Percentiles rank a stretch among this genome's conserved stretches.
These are phyloP conservation scores for Alectoris magna DNA, from an alignment of 2,797 vertebrate species.

Conservation along the genomic window DNA sequence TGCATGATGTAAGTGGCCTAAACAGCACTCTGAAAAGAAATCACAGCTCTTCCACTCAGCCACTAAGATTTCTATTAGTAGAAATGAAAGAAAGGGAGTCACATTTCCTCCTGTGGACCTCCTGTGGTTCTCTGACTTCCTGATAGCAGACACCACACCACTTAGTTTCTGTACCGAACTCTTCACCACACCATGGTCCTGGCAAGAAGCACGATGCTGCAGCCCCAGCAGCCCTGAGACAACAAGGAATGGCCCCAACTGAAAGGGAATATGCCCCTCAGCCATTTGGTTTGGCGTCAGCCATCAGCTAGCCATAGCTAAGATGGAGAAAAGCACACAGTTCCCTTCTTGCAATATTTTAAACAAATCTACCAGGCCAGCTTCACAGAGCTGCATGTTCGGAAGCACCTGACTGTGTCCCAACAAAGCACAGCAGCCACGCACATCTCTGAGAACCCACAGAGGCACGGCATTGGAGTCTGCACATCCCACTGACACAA, in stretches of 20 bases:
- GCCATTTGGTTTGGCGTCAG: neutral
- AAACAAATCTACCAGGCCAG: neutral
- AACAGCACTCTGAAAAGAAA: constrained; percentile 22
- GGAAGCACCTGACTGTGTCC: neutral
- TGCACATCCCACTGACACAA: neutral
- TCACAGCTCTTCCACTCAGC: neutral
- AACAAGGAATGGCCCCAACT: neutral
- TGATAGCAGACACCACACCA: neutral
- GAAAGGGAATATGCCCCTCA: neutral
- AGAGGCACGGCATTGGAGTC: fast-evolving
- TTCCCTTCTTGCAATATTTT: neutral
- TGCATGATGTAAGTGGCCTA: neutral
- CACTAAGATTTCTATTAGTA: neutral
- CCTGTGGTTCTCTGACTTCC: neutral
- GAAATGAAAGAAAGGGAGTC: fast-evolving
- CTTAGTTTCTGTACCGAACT: neutral
- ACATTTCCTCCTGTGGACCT: neutral
- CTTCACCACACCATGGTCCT: neutral
- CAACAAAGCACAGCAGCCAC: fast-evolving
- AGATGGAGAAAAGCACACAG: neutral
- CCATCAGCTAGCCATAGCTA: neutral
- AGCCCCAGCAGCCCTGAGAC: neutral
- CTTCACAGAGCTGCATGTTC: fast-evolving
- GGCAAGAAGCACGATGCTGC: fast-evolving
- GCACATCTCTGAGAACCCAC: neutral